Base-by-base conservation (phyloP, 2,113 vertebrate species). In the Eulemur macaco region DNA sequence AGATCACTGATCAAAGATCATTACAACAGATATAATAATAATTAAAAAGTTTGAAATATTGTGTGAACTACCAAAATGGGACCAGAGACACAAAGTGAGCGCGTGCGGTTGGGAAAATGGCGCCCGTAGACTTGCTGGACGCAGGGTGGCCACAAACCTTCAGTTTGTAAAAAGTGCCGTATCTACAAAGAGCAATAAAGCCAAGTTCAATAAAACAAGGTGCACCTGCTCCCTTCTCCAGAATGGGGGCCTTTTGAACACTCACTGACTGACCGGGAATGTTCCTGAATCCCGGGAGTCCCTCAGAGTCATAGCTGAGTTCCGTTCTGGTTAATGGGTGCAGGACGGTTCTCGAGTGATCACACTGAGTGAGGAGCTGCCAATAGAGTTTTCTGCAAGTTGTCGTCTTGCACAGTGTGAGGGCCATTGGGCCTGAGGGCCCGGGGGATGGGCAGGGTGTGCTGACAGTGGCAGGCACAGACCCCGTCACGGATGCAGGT, bases 341-440 rank as follows among this genome's bases (percentile, higher is more conserved):
- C 96, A 18, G 58, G 73, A 95, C 52, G 82, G 63, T 69, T 98
- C 89, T 80, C 4, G 17, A 37, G 94, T 91, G 93, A 94, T 96
- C 93, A 60, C 17, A 1, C 50, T 95, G 96, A 25, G 47, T 47
- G 81, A 98, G 81, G 69, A 54, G 50, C 89, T 54, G 4, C 42
- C 92, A 74, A 54, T 96, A 87, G 85, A 90, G 89, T 96, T 96
- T 86, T 87, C 85, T 96, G 95, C 82, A 96, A n/a, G 50, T 68
- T 68, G 96, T 94, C 97, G 34, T 93, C 96, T 86, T 29, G 56
- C 27, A 56, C 25, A 0, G 47, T 13, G 82, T 47, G 63, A 89
- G n/a, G 86, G 42, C 18, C 82, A 29, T 78, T 76, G 56, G 96
- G 56, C 73, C 83, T 34, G 54, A 56, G 54, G 54, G 18, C 60